A percentile compares a stretch with the other conserved stretches of the same genome.
Evolutionary conservation across 2,888 invertebrate species (phyloP).

Genomic region (Falcaria lacertinaria): DNA sequence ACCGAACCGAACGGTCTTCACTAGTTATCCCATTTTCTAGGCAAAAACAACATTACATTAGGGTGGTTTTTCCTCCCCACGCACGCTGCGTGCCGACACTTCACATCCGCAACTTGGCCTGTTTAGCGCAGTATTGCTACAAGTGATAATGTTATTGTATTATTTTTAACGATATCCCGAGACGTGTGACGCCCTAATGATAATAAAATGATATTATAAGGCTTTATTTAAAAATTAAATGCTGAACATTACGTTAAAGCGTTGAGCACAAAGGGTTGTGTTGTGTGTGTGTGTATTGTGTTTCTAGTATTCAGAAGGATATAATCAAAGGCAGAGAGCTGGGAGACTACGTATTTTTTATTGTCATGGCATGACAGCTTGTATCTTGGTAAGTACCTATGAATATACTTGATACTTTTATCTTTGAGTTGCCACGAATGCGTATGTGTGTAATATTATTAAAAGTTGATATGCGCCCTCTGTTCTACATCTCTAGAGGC

Average conservation of each 20-base stretch:
- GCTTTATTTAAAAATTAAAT: not conserved
- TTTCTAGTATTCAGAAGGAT: not conserved
- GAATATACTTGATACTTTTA: too few relatives aligned
- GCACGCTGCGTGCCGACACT: slow-evolving; percentile 26
- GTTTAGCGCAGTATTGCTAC: not conserved
- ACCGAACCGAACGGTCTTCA: too few relatives aligned
- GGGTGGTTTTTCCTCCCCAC: slow-evolving; percentile 28
- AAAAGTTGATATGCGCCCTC: too few relatives aligned
- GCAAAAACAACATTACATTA: slow-evolving; percentile 13
- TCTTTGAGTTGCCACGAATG: too few relatives aligned
- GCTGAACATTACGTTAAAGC: slow-evolving; percentile 4
- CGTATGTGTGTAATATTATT: too few relatives aligned
- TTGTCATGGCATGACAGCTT: too few relatives aligned
- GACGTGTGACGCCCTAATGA: not conserved
- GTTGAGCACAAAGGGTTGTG: slow-evolving; percentile 5
- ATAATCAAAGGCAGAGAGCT: too few relatives aligned
- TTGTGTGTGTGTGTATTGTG: not conserved
- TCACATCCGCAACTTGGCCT: slow-evolving; percentile 23
- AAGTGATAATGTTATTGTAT: not conserved
- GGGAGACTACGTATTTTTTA: too few relatives aligned
- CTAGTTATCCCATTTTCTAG: slow-evolving; percentile 7
- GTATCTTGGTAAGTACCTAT: too few relatives aligned
- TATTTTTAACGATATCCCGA: not conserved
- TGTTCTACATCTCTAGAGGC: too few relatives aligned
- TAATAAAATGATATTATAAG: too few relatives aligned